Evolutionary conservation across 2,113 vertebrate species (phyloP), one percentile per base, ranked within the genome.

Genomic region (Passerina amoena): DNA sequence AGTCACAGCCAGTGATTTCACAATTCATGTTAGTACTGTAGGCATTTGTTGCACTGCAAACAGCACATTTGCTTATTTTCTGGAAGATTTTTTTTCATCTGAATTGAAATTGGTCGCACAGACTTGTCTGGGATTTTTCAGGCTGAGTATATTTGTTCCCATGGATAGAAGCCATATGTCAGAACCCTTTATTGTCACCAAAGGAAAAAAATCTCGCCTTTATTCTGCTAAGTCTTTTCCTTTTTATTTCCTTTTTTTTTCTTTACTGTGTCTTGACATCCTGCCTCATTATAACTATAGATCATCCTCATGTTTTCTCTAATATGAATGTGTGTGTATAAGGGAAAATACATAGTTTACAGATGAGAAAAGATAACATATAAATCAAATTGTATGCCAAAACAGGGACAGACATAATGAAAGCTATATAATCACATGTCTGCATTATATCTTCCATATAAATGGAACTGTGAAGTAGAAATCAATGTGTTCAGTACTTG

Each of bases 61-160:
- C 61, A 92, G 65, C 73, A 95, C 78, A 91, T 94, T 96, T 94
- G 73, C 89, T 95, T 95, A 83, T 90, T 96, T 95, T 95, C 70
- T 88, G 66, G 75, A 93, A 92, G 60, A 23, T 37, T 60, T 61
- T 77, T 88, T 80, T 92, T 63, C 21, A 16, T 83, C 38, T 76
- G 25, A 28, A 70, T 88, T 80, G 65, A 93, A 94, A 95, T 78
- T 88, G 60, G 85, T 85, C 86, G 51, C 86, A 92, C 59, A 91
- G 73, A 65, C 48, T 68, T 88, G 64, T 61, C 25, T 85, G 71
- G 31, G 68, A 92, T 86, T 88, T 95, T 94, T 93, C 66, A 94
- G 60, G 47, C 64, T 85, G 35, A 93, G 80, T 77, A 72, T 87
- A 91, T 96, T 96, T 93, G 61, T 94, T 96, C 95, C 86, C 89